Evolutionary conservation across 64 coral and sea anemone genomes (phyloP), one percentile per base, ranked within the genome.

Genomic region (Actinia equina): DNA sequence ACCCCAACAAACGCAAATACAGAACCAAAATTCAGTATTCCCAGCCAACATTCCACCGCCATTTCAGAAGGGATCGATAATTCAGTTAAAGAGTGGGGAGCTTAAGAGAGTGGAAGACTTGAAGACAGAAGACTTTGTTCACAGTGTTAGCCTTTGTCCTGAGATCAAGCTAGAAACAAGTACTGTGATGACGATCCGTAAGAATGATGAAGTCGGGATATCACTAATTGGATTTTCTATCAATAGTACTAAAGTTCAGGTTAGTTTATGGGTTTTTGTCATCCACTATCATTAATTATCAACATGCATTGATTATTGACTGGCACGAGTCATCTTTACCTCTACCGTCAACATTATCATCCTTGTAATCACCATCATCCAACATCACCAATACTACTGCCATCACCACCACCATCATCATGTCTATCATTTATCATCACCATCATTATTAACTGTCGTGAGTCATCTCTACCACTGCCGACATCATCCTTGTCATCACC

Each of bases 21-120:
- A 87, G n/a, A 82, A 86, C 13, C 92, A 93, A 56, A 52, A 67
- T 6, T 57, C 77, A 60, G 30, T 56, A 6, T 69, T 76, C 20
- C 54, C 63, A 0, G 30, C 86, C 16, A 83, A 96, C 14, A 86
- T 89, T 9, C 95, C 95, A 20, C 89, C 95, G 16, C 95, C 95
- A 41, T 98, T 98, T 51, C 54, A 88, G 26, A 98, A 98, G 63
- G 95, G 95, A 3, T 98, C 95, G 1, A 98, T 94, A 37, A 98
- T 98, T 80, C 95, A 98, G 71, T 87, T 98, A 17, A 85, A 92
- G 9, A 94, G 85, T 74, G 95, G 95, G 52, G 95, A 94, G 43
- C 84, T 98, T 30, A 98, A 98, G 42, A 94, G 95, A 86, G 95
- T 98, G 43, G 95, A 98, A 79, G 95, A 98, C 12, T 86, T 98